Base-by-base conservation (phyloP, 1,140 invertebrate species). In the Leucophenga varia region DNA sequence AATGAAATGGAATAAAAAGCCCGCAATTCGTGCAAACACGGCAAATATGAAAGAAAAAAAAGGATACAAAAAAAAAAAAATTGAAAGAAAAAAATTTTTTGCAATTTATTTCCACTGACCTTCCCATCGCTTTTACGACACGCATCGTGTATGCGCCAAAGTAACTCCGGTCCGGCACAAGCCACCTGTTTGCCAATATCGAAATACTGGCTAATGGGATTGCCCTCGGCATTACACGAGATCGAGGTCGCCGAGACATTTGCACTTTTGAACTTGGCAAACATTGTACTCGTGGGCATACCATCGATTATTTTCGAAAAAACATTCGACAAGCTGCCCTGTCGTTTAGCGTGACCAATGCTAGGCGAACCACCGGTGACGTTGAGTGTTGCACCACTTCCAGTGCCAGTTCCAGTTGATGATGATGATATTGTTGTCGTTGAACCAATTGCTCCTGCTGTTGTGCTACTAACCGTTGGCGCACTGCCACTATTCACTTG, bases 61-160 rank as follows among this genome's bases (percentile, higher is more conserved):
- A n/a, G n/a, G n/a, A n/a, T n/a, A n/a, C n/a, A n/a, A n/a, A n/a
- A n/a, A n/a, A n/a, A n/a, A n/a, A n/a, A n/a, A 18, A 7, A 25
- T 54, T 46, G 31, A 10, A n/a, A n/a, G 3, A 21, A 39, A 17
- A 43, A 32, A 12, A 19, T 16, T 19, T n/a, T 39, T 25, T 30
- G 25, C 7, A 30, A 39, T 25, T 6, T 5, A 3, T 34, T 4
- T n/a, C 6, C 25, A 77, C 82, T 82, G 78, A 97, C 94, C 88
- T 93, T 93, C 55, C 88, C 87, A 63, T 97, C 94, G 37, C 84
- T 88, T 73, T 93, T 93, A 45, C 91, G 77, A 61, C 88, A 88
- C 1, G 88, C 93, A 57, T 97, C 93, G 67, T 93, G 89, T 47
- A 97, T 90, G 61, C 87, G 88, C 95, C 95, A 98, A 6, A 92